Conservation (phyloP, 2,888 invertebrate genomes). For the Eupithecia subumbrata region DNA sequence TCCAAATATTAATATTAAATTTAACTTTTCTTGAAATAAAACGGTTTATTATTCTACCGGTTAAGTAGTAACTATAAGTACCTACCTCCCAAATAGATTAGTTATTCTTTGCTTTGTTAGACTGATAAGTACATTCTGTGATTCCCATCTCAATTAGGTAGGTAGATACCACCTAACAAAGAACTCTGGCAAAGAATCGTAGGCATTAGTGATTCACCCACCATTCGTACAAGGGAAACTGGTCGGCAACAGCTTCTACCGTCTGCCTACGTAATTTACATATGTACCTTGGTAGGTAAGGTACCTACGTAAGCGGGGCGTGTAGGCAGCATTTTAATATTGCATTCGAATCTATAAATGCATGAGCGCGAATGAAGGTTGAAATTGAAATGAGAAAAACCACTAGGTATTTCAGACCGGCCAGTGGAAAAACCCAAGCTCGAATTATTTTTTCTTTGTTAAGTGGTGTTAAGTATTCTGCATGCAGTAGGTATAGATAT, state of each 20-base stretch:
- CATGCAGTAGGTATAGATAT: not conserved
- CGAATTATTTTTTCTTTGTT: not conserved
- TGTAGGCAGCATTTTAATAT: slow-evolving; percentile 40
- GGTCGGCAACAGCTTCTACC: slow-evolving; percentile 20
- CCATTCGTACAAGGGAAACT: slow-evolving; percentile 25
- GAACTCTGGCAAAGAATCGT: slow-evolving; percentile 17
- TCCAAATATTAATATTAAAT: slow-evolving; percentile 41
- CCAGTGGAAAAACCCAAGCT: not conserved
- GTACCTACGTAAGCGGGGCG: slow-evolving; percentile 26
- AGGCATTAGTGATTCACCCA: slow-evolving; percentile 21
- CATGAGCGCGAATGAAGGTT: slow-evolving; percentile 1
- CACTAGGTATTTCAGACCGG: no score
- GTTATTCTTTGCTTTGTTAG: not conserved
- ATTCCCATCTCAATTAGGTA: not conserved
- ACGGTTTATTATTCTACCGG: not conserved
- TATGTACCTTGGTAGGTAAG: slow-evolving; percentile 13
- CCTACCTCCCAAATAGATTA: not conserved
- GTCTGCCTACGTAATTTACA: slow-evolving; percentile 38
- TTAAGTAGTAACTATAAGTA: not conserved
- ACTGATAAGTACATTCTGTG: not conserved
- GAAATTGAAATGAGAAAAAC: slow-evolving; percentile 8
- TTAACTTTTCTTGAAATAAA: not conserved
- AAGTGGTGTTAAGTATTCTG: not conserved
- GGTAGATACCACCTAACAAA: slow-evolving; percentile 12
- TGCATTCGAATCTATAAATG: slow-evolving; percentile 23